These are phyloP conservation scores for Leptogaster cylindrica DNA, from an alignment of 2,888 invertebrate genomes.

Conservation along the genomic window DNA sequence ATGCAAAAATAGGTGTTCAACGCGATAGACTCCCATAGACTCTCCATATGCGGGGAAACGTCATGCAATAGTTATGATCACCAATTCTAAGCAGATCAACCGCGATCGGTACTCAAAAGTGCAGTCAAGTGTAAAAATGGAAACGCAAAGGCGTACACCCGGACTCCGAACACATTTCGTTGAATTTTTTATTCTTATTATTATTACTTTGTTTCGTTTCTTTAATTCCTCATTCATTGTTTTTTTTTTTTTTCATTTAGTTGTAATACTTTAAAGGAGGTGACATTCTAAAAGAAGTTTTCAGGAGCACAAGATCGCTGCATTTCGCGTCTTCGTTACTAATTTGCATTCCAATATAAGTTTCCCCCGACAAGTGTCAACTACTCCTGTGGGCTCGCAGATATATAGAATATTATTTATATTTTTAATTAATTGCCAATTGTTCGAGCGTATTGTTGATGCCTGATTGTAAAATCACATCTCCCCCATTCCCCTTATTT, in stretches of 20 bases:
- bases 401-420: too few relatives aligned
- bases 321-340: slow-evolving; percentile 7
- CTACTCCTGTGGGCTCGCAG: slow-evolving; percentile 23
- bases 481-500: slow-evolving; percentile 8
- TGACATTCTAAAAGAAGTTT: slow-evolving; percentile 21
- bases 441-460: slow-evolving; percentile 15
- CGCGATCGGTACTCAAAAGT: slow-evolving; percentile 15
- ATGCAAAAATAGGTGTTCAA: not conserved
- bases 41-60: not conserved
- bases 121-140: slow-evolving; percentile 35
- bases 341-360: slow-evolving; percentile 27
- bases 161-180: slow-evolving; percentile 3
- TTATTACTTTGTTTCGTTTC: too few relatives aligned
- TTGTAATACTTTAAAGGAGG: slow-evolving; percentile 22
- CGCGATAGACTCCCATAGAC: not conserved
- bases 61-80: slow-evolving; percentile 27
- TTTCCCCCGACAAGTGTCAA: slow-evolving; percentile 6
- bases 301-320: not conserved
- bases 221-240: too few relatives aligned
- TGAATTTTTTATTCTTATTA: too few relatives aligned
- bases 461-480: not conserved
- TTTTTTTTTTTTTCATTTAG: too few relatives aligned
- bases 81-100: slow-evolving; percentile 29
- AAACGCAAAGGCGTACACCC: slow-evolving; percentile 21
- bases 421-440: slow-evolving; percentile 26